Percentiles rank a stretch among this genome's conserved stretches.
phyloP scores from a whole-genome alignment of 2,797 vertebrate species.

The Gastrophryne carolinensis region DNA sequence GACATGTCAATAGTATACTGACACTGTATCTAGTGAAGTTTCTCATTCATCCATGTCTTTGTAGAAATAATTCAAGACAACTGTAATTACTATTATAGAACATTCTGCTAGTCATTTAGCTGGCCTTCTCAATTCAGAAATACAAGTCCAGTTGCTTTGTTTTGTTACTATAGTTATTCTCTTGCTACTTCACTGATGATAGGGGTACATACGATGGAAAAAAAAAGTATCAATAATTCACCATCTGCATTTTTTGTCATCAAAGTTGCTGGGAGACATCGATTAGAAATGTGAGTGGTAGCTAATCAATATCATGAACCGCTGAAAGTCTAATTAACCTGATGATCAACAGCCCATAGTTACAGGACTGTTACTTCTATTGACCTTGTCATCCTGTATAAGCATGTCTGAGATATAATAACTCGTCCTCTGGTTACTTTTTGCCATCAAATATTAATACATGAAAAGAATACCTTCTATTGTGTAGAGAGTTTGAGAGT shows the following conservation, averaged over 20 bases:
- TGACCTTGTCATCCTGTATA: conserved; percentile 54
- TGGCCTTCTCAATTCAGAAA: no score
- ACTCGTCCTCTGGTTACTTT: conserved; percentile 71
- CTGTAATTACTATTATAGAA: no score
- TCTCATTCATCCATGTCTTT: no score
- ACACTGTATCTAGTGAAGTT: no score
- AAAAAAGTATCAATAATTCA: conserved; percentile 43
- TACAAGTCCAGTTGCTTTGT: no score
- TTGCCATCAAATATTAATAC: conserved; percentile 83
- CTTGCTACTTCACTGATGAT: conserved; percentile 29
- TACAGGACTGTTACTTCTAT: conserved; percentile 22
- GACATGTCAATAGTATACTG: no score
- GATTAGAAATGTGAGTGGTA: conserved; percentile 41
- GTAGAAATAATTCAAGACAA: no score
- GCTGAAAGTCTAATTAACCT: conserved; percentile 45
- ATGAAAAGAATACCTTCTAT: conserved; percentile 70
- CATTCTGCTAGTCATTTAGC: no score
- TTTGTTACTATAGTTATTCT: conserved; percentile 25
- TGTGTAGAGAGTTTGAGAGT: conserved; percentile 60
- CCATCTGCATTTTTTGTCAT: conserved; percentile 34
- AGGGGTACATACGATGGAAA: neutral
- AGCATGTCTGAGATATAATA: conserved; percentile 48
- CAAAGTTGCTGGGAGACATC: conserved; percentile 33
- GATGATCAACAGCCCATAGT: conserved; percentile 41
- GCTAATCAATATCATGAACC: conserved; percentile 22